Evolutionary conservation across 2,888 invertebrate genomes (phyloP).

Genomic region (Caenorhabditis afra): DNA sequence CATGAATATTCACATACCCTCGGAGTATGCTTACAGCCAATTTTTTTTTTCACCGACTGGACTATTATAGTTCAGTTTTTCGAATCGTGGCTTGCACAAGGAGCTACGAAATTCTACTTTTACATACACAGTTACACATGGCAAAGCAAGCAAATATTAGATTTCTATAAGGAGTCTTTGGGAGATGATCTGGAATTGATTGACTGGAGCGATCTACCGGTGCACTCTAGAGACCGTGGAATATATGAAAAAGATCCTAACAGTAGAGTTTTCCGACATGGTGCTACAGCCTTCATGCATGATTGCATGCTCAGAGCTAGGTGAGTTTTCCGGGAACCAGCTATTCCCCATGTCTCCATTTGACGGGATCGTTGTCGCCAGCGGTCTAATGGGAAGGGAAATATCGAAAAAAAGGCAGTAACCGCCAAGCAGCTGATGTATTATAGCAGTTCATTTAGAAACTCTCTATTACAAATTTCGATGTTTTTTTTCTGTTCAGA

Average conservation of each 20-base stretch:
- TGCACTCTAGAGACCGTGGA: conserved; percentile 43
- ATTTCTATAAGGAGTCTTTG: conserved; percentile 63
- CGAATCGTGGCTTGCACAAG: conserved; percentile 71
- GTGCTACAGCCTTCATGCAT: conserved; percentile 64
- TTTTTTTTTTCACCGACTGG: conserved; percentile 72
- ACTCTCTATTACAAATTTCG: too few species aligned
- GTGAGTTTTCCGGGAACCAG: conserved; percentile 14
- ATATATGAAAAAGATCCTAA: conserved; percentile 59
- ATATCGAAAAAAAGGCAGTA: too few species aligned
- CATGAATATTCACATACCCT: conserved; percentile 59
- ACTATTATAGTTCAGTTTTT: conserved; percentile 68
- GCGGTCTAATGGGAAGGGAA: too few species aligned
- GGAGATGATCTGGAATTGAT: conserved; percentile 60
- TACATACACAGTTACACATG: conserved; percentile 68
- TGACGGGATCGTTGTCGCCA: neutral
- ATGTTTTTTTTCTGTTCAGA: too few species aligned
- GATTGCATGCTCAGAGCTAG: conserved; percentile 64
- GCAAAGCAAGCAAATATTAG: conserved; percentile 56
- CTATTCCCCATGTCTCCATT: neutral
- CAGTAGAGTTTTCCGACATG: conserved; percentile 57
- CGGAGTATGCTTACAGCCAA: conserved; percentile 72
- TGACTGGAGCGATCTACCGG: conserved; percentile 66
- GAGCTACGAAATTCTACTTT: conserved; percentile 74
- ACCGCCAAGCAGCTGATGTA: too few species aligned
- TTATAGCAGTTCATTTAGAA: too few species aligned